Evolutionary conservation across 2,113 vertebrate species (phyloP).

Genomic region (Neotragus moschatus): DNA sequence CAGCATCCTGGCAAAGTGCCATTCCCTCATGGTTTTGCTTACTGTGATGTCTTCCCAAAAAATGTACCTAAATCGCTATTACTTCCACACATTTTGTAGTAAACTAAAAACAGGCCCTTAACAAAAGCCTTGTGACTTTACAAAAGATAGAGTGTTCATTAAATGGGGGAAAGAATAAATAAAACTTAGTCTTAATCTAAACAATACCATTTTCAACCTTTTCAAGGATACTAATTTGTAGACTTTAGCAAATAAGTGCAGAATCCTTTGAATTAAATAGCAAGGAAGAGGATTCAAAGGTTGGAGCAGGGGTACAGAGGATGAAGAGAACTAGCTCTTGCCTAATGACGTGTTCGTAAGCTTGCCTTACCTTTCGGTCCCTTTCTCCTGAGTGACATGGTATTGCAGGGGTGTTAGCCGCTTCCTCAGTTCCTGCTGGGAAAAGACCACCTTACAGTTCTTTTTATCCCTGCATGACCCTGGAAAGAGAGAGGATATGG

Average conservation of each 20-base stretch:
- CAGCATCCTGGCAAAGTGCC: constrained; percentile 79
- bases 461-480: constrained; percentile 93
- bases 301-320: neutral
- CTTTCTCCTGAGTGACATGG: constrained; percentile 97
- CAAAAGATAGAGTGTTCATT: constrained; percentile 76
- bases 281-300: constrained; percentile 37
- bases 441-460: constrained; percentile 91
- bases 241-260: constrained; percentile 73
- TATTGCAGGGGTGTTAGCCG: constrained; percentile 93
- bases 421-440: constrained; percentile 92
- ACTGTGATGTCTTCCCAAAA: constrained; percentile 80
- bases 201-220: constrained; percentile 70
- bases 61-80: constrained; percentile 81
- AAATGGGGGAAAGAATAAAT: constrained; percentile 71
- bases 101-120: constrained; percentile 84
- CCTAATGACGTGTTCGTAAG: constrained; percentile 40
- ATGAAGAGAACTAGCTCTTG: constrained; percentile 22
- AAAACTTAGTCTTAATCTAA: constrained; percentile 67
- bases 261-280: constrained; percentile 55
- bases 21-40: constrained; percentile 81
- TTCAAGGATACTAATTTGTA: constrained; percentile 75
- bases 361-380: constrained; percentile 92
- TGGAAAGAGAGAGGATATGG: constrained; percentile 82
- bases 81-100: constrained; percentile 84
- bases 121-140: constrained; percentile 78